These are phyloP conservation scores for Drosophila trapezifrons DNA, from an alignment of 1,140 invertebrate genomes.

Conservation along the genomic window DNA sequence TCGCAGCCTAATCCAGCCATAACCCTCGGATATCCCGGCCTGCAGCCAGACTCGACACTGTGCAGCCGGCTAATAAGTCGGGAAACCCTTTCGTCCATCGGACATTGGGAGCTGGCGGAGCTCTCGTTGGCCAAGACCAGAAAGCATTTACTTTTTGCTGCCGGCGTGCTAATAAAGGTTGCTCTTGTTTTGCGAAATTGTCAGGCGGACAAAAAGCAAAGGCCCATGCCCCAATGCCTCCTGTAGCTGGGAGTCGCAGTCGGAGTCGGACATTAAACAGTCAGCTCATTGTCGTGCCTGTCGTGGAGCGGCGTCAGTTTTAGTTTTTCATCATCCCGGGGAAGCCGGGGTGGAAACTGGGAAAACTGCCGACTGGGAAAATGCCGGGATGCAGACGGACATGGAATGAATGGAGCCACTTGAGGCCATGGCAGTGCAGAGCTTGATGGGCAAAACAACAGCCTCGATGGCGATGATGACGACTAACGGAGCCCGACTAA, in stretches of 20 bases:
- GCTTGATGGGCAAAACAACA: slow-evolving; percentile 43
- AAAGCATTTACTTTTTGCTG: slow-evolving; percentile 33
- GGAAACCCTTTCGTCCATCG: slow-evolving; percentile 71
- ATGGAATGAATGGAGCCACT: slow-evolving; percentile 69
- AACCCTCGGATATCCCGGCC: slow-evolving; percentile 9
- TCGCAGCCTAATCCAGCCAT: slow-evolving; percentile 55
- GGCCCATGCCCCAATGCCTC: slow-evolving; percentile 5
- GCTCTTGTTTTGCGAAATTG: slow-evolving; percentile 68
- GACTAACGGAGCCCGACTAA: slow-evolving; percentile 57
- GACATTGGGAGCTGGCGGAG: slow-evolving; percentile 59
- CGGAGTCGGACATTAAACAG: slow-evolving; percentile 69
- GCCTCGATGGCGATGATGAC: slow-evolving; percentile 30
- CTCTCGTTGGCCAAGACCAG: slow-evolving; percentile 59
- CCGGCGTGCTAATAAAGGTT: slow-evolving; percentile 73
- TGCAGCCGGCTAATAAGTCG: slow-evolving; percentile 64
- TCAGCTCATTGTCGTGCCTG: slow-evolving; percentile 75
- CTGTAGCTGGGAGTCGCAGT: not conserved
- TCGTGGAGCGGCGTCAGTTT: slow-evolving; percentile 68
- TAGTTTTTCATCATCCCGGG: slow-evolving; percentile 64
- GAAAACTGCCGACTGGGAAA: slow-evolving; percentile 37
- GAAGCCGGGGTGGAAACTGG: slow-evolving; percentile 2
- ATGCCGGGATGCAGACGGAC: slow-evolving; percentile 12
- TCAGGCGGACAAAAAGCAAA: slow-evolving; percentile 37
- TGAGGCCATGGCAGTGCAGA: slow-evolving; percentile 72
- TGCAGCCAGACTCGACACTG: slow-evolving; percentile 5